Evolutionary conservation across 2,888 invertebrate species (phyloP).

Genomic region (Nephrotoma flavescens): DNA sequence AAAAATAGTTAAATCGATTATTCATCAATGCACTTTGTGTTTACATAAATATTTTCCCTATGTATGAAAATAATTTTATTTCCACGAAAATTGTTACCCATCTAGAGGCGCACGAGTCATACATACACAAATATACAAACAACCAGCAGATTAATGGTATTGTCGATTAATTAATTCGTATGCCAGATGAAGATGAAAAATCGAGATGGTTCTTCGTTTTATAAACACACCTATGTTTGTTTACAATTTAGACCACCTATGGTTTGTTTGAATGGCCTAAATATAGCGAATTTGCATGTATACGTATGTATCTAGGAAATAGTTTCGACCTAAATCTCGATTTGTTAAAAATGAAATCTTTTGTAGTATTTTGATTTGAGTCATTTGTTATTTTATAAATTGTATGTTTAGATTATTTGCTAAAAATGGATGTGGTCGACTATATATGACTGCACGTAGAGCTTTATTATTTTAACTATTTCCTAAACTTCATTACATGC

Average conservation of each 20-base stretch:
- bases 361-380: neutral
- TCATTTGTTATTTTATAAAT: neutral
- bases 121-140: neutral
- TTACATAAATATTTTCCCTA: neutral
- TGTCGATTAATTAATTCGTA: neutral
- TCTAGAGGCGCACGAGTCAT: neutral
- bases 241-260: neutral
- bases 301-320: neutral
- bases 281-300: neutral
- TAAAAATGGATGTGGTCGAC: too few relatives aligned
- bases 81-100: neutral
- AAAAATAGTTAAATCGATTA: neutral
- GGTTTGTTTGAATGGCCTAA: neutral
- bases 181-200: neutral
- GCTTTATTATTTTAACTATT: too few relatives aligned
- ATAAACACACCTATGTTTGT: neutral
- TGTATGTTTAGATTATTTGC: too few relatives aligned
- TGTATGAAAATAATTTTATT: neutral
- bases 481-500: too few relatives aligned
- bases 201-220: neutral
- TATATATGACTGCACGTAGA: too few relatives aligned
- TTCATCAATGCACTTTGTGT: neutral
- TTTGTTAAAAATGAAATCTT: neutral
- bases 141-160: neutral
- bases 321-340: neutral